Evolutionary conservation across 1,140 invertebrate genomes (phyloP).

Genomic region (Agrilus planipennis): DNA sequence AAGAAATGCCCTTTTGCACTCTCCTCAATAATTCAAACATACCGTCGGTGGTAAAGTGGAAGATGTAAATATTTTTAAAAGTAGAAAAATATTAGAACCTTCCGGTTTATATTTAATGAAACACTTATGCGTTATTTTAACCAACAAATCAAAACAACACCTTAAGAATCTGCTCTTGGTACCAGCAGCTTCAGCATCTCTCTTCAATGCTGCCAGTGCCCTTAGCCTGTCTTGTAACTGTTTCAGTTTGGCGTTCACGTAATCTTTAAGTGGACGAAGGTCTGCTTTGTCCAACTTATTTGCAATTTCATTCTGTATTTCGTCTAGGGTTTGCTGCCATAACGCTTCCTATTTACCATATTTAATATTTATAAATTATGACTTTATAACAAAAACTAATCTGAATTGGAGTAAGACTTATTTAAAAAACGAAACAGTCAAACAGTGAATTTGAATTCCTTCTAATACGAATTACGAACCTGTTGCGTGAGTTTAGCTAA

Average conservation of each 20-base stretch:
- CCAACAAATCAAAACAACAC: too few relatives aligned
- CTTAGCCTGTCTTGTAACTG: constrained; percentile 51
- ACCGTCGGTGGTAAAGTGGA: too few relatives aligned
- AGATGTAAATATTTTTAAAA: too few relatives aligned
- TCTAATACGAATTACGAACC: constrained; percentile 35
- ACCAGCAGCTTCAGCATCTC: constrained; percentile 56
- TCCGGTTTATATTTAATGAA: too few relatives aligned
- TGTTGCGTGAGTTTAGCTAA: constrained; percentile 48
- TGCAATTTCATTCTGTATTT: constrained; percentile 52
- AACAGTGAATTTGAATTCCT: constrained; percentile 1
- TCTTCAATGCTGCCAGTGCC: constrained; percentile 38
- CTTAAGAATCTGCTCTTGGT: constrained; percentile 36
- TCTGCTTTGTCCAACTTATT: constrained; percentile 55
- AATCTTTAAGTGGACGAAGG: constrained; percentile 50
- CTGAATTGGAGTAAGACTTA: too few relatives aligned
- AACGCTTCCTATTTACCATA: constrained; percentile 38
- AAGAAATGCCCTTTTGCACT: too few relatives aligned
- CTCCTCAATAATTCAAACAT: too few relatives aligned
- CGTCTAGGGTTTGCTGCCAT: constrained; percentile 49
- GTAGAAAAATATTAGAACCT: too few relatives aligned
- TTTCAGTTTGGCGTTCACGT: constrained; percentile 48
- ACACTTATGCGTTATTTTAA: too few relatives aligned
- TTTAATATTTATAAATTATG: neutral
- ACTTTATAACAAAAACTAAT: too few relatives aligned
- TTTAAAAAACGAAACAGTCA: too few relatives aligned